Evolutionary conservation across 1,140 invertebrate species (phyloP).

Genomic region (Drosophila kikkawai): DNA sequence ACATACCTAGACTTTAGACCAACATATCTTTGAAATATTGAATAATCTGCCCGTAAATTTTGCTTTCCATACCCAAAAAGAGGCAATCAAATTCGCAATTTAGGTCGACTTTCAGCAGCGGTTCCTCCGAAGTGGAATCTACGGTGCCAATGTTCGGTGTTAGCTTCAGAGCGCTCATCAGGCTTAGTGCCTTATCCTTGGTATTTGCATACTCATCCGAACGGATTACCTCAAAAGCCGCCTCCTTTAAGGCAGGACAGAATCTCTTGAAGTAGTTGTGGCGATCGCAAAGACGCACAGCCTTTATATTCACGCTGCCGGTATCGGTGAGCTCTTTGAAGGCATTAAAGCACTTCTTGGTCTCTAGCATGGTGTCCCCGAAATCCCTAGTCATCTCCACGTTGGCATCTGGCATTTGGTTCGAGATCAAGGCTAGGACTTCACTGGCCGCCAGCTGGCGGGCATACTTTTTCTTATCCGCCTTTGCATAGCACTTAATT

Average conservation of each 20-base stretch:
- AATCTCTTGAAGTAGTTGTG: constrained; percentile 77
- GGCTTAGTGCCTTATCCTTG: constrained; percentile 17
- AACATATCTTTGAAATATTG: constrained; percentile 67
- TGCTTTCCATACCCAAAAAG: constrained; percentile 42
- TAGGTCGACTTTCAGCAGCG: constrained; percentile 52
- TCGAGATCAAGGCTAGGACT: constrained; percentile 56
- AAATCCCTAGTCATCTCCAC: not conserved
- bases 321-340: constrained; percentile 65
- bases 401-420: not conserved
- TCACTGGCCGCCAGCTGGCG: constrained; percentile 71
- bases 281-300: constrained; percentile 57
- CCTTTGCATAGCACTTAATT: constrained; percentile 69
- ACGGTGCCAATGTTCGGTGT: constrained; percentile 15
- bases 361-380: constrained; percentile 42
- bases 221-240: constrained; percentile 41
- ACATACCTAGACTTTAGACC: constrained; percentile 9
- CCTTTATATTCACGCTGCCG: constrained; percentile 13
- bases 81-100: constrained; percentile 65
- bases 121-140: constrained; percentile 8
- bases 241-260: constrained; percentile 42
- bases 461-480: constrained; percentile 79
- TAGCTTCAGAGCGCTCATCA: constrained; percentile 61
- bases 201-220: not conserved
- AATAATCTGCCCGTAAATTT: constrained; percentile 46
- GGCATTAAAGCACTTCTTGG: constrained; percentile 55